Base-by-base conservation (phyloP, 2,888 invertebrate species). In the Scaptomyza cyrtandrae region DNA sequence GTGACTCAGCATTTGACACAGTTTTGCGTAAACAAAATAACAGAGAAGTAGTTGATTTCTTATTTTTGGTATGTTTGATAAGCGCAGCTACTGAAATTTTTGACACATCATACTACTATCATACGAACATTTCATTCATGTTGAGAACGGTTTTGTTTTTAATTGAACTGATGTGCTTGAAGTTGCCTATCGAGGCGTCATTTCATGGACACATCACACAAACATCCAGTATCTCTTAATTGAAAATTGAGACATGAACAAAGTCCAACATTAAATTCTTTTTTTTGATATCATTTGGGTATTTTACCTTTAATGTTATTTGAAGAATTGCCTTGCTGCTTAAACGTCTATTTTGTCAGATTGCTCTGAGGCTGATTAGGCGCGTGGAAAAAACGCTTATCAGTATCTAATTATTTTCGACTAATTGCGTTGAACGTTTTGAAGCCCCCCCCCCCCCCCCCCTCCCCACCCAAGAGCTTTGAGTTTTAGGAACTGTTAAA, bases 121-220 rank as follows among this genome's bases (percentile, higher is more conserved):
- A 41, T 56, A 41, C 63, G 60, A 61, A 48, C 45, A 69, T 54
- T 75, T 77, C 80, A 80, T 77, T 74, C 71, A 86, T 86, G 86
- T 69, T 65, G 68, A 63, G 68, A 68, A 64, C 57, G 60, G 37
- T 77, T 75, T 76, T 60, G 66, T 65, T 59, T 64, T 73, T 85
- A 82, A 82, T 82, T 82, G 81, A 81, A 87, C 67, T 71, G 75
- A 82, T 79, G 73, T 76, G 75, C 44, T 72, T 73, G 53, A 52
- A 52, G 14, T 39, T 45, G 62, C 48, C 71, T 72, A 61, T 78
- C 63, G 37, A n/a, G 31, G 49, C 66, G 53, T 58, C 66, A 72
- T 41, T 44, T 71, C 63, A 70, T 24, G 62, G 45, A 60, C 49
- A 14, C 61, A 63, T 7, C 41, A 63, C 54, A 56, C 44, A 46